A percentile compares a stretch with the other conserved stretches of the same genome.
Evolutionary conservation across 2,797 vertebrate species (phyloP).

Genomic region (Poeciliopsis paucimaculata): DNA sequence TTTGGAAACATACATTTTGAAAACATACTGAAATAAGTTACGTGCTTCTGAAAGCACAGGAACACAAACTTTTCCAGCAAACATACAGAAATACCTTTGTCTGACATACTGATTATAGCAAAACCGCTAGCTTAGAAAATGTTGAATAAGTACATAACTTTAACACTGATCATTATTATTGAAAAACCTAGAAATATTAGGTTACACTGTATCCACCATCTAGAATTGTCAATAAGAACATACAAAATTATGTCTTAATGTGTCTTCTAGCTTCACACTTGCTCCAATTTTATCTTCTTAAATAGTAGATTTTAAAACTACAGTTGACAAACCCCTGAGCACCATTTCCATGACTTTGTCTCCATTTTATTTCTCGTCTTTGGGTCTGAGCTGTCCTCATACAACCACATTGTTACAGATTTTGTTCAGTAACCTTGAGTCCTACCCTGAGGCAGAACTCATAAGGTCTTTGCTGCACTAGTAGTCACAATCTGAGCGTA

Average conservation of each 20-base stretch:
- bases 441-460: conserved; percentile 1
- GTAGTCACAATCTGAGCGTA: conserved; percentile 2
- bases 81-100: neutral
- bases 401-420: neutral
- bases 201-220: neutral
- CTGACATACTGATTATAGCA: neutral
- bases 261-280: neutral
- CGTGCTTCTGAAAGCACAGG: no score
- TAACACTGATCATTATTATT: neutral
- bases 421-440: conserved; percentile 3
- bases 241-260: neutral
- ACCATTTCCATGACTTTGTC: neutral
- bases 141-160: neutral
- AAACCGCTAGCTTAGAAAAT: neutral
- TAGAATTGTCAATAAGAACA: neutral
- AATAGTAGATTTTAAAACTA: neutral
- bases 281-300: neutral
- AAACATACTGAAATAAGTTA: neutral
- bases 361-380: neutral
- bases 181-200: neutral
- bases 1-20: neutral
- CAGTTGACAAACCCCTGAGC: neutral
- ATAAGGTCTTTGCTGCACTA: neutral
- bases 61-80: neutral
- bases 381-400: neutral